Base-by-base conservation (phyloP, 2,113 vertebrate genomes). In the Sinocyclocheilus rhinocerous region DNA sequence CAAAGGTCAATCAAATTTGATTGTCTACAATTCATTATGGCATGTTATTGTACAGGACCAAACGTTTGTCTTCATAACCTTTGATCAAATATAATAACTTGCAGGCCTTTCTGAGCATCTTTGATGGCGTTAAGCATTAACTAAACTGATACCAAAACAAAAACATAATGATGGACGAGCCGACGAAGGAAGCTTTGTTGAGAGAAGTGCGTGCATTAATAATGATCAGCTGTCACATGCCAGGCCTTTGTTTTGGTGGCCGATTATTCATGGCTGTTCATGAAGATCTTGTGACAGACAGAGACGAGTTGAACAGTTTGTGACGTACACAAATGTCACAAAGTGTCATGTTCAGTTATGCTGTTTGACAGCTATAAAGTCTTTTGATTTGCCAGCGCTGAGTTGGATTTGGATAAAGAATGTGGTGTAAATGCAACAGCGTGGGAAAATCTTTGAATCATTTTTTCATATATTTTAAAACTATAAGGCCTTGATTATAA, bases 81-180 rank as follows among this genome's bases (percentile, higher is more conserved):
- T 59, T 59, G 22, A 59, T 59, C 20, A 8, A 22, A 59, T 59
- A 22, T 22, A 59, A 59, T 59, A 59, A 59, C 55, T 57, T 22
- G 20, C 76, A 57, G 59, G 63, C 48, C 80, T 81, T 50, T 76
- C n/a, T 79, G 81, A 63, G 83, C 63, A 84, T 63, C 85, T 87
- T 22, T 87, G 48, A 76, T 76, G 72, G 20, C 22, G 86, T 87
- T 91, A 92, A 92, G 86, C 85, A 93, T 94, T 92, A 93, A 93
- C 92, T 48, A 76, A 84, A 24, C 81, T 78, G 79, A 69, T 48
- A 81, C 83, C 76, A 84, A 87, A 82, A 83, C 84, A 87, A 89
- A 84, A 90, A 86, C 83, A 85, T 82, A 87, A 84, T 92, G 92
- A 93, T 90, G 85, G 89, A 91, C 45, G 86, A 39, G 82, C 81